Base-by-base conservation (phyloP, 2,888 invertebrate species). In the Ptilodon capucinus region DNA sequence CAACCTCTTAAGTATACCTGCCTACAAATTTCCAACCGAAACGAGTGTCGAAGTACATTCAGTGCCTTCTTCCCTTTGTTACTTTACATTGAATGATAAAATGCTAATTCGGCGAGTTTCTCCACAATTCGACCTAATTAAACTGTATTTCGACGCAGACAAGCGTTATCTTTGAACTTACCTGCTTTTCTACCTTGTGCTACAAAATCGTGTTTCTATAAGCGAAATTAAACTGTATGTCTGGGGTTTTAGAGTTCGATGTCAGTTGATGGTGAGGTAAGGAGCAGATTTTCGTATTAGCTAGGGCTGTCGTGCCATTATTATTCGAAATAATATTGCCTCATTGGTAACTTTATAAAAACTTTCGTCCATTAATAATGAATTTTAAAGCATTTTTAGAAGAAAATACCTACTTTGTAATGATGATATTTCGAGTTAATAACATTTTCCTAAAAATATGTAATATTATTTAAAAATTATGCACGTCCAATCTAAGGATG, bases 121-220 rank as follows among this genome's bases (percentile, higher is more conserved):
- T 51, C 67, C 60, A 76, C 79, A 72, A 81, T 74, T 68, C 80
- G 78, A 82, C 83, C 86, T 82, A 86, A 87, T 88, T 88, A 86
- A 79, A 74, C 71, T 72, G 64, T 74, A 80, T 83, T 54, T 72
- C 68, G 55, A 67, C 68, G 78, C 74, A 83, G 76, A 80, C 79
- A 79, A 60, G 76, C 78, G 78, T 81, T 89, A 86, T 87, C 88
- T 86, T 86, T 86, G 86, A 89, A 87, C 88, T 83, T 83, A 87
- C 86, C 86, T 87, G 85, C 73, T 79, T 79, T 80, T 64, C 70
- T 69, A 64, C 73, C 74, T 65, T 64, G 64, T 60, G 65, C 51
- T 71, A 63, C 64, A 64, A 48, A 45, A 46, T 46, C 1, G n/a
- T 28, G 4, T 8, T 7, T 9, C 38, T 40, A 0, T 14, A 11